These are phyloP conservation scores for Prionace glauca DNA, from an alignment of 2,797 vertebrate genomes.

Conservation along the genomic window DNA sequence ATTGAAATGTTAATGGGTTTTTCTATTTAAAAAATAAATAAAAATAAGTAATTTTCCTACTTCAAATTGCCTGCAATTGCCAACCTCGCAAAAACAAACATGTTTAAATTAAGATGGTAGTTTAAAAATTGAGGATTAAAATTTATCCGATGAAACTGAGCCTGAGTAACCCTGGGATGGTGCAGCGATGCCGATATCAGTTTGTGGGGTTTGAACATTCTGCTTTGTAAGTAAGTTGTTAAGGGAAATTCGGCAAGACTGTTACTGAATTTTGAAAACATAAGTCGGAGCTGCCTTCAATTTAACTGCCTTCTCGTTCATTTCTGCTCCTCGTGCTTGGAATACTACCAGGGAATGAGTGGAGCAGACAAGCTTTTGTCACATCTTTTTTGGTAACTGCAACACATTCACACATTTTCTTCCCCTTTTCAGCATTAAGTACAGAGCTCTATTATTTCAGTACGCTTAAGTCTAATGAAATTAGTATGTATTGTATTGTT, in stretches of 20 bases:
- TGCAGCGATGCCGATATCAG: neutral
- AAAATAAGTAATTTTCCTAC: constrained; percentile 36
- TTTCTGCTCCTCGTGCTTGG: neutral
- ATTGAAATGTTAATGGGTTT: constrained; percentile 62
- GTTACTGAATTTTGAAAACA: neutral
- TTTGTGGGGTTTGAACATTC: neutral
- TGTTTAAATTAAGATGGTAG: neutral
- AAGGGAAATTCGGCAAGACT: neutral
- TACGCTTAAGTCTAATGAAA: neutral
- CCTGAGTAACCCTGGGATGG: neutral
- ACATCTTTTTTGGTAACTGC: neutral
- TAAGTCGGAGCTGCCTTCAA: neutral
- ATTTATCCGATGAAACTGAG: neutral
- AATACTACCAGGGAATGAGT: neutral
- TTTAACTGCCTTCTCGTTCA: neutral
- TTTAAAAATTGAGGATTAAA: neutral
- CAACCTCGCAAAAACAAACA: neutral
- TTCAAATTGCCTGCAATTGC: constrained; percentile 27
- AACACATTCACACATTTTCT: neutral
- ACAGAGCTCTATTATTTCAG: neutral
- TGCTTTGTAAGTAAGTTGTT: neutral
- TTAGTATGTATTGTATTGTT: neutral
- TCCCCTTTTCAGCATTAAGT: neutral
- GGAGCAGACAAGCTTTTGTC: neutral
- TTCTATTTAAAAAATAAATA: constrained; percentile 84